These are phyloP conservation scores for Suricata suricatta DNA, from an alignment of 2,113 vertebrate genomes.

Conservation along the genomic window DNA sequence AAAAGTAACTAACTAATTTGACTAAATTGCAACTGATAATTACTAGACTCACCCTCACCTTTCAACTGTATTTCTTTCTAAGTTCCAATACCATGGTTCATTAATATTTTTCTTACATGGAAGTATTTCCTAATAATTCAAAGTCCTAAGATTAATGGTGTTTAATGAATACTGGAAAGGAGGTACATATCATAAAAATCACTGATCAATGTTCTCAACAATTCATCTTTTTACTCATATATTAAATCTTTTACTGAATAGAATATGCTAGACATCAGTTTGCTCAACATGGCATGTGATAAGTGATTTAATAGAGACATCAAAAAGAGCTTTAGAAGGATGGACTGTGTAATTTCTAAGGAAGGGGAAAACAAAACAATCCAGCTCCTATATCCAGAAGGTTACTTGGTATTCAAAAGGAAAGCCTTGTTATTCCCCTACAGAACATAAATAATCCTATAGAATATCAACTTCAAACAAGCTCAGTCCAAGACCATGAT, in stretches of 20 bases:
- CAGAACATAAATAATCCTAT: not conserved
- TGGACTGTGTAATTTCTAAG: not conserved
- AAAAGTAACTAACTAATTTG: not conserved
- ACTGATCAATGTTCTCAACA: not conserved
- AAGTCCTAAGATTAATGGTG: not conserved
- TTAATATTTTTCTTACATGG: not conserved
- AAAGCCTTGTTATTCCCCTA: not conserved
- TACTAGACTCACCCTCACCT: not conserved
- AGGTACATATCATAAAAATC: not conserved
- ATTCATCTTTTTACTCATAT: not conserved
- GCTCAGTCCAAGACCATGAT: not conserved
- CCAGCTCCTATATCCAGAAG: not conserved
- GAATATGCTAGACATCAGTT: not conserved
- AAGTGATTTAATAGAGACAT: not conserved
- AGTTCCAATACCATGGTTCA: not conserved
- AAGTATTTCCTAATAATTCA: not conserved
- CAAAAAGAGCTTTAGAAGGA: conserved; percentile 1
- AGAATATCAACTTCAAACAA: not conserved
- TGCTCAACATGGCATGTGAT: not conserved
- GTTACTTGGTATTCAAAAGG: not conserved
- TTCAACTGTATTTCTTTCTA: not conserved
- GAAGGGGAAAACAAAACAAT: not conserved
- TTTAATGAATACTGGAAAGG: not conserved
- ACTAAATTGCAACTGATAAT: not conserved
- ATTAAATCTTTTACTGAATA: not conserved